These are phyloP conservation scores for Stenopsyche tienmushanensis DNA, from an alignment of 1,140 invertebrate species.

Conservation along the genomic window DNA sequence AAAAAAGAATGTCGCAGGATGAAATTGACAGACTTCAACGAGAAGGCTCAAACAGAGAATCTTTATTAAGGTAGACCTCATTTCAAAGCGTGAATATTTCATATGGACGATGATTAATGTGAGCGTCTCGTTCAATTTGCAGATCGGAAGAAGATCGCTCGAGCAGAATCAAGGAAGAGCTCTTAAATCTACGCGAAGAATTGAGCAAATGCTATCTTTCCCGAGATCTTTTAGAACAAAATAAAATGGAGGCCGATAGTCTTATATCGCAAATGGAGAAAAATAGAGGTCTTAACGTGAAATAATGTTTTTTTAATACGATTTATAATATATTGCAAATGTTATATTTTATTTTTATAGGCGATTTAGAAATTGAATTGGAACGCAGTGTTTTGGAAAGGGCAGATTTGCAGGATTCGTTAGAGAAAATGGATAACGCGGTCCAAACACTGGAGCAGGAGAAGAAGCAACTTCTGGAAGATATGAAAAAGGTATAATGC, in stretches of 20 bases:
- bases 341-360: slow-evolving; percentile 45
- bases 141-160: slow-evolving; percentile 74
- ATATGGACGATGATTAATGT: neutral
- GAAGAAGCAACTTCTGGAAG: slow-evolving; percentile 69
- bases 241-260: slow-evolving; percentile 72
- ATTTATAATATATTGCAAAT: slow-evolving; percentile 19
- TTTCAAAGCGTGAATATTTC: slow-evolving; percentile 14
- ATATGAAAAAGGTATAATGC: slow-evolving; percentile 59
- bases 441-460: slow-evolving; percentile 68
- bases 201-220: slow-evolving; percentile 69
- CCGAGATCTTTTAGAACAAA: slow-evolving; percentile 76
- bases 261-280: slow-evolving; percentile 75
- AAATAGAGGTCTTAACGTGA: slow-evolving; percentile 69
- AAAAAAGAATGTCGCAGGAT: slow-evolving; percentile 70
- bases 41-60: slow-evolving; percentile 56
- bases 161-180: slow-evolving; percentile 72
- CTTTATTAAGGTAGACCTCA: slow-evolving; percentile 47
- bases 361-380: slow-evolving; percentile 73
- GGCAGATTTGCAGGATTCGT: slow-evolving; percentile 70
- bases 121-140: slow-evolving; percentile 12
- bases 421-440: slow-evolving; percentile 69
- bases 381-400: slow-evolving; percentile 70
- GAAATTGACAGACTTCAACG: slow-evolving; percentile 68
- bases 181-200: slow-evolving; percentile 72
- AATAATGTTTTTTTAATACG: slow-evolving; percentile 1